Evolutionary conservation across 2,113 vertebrate species (phyloP), one percentile per base, ranked within the genome.

Genomic region (Amia ocellicauda): DNA sequence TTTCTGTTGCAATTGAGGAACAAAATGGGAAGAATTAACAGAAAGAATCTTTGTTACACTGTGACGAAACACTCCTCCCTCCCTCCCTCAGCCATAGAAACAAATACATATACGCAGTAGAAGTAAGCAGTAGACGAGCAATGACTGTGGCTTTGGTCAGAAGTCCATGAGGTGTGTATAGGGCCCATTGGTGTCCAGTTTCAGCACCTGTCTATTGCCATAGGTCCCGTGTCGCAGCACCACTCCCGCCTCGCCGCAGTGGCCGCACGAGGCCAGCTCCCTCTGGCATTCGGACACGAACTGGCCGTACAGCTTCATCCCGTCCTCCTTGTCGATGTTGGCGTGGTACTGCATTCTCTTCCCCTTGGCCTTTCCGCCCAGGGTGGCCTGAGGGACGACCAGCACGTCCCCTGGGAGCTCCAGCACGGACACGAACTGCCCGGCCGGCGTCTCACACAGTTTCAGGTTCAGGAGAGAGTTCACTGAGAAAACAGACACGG

Each of bases 121-220:
- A n/a, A n/a, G n/a, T n/a, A n/a, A n/a, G n/a, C n/a, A n/a, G n/a
- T n/a, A n/a, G n/a, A n/a, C n/a, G n/a, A n/a, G n/a, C n/a, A n/a
- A n/a, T n/a, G n/a, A n/a, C 31, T 1, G 26, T 50, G 55, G 49
- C n/a, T 16, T 19, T 16, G 41, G 36, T 85, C 73, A 99, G 80
- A 98, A 98, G 60, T 99, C 94, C 71, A 97, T 83, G 60, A 98
- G 64, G 62, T 99, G 97, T 42, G 93, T 97, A 75, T 92, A 94
- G 1, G 97, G 94, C 66, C 97, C 95, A 24, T 99, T 94, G 59
- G 96, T 98, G 71, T 98, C 90, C 20, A 98, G 83, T 41, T 88
- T 86, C 68, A 98, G 87, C 19, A 97, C 94, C 57, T 98, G 96
- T 78, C 92, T 88, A 83, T 94, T 98, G 11, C 96, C 96, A 0